Base-by-base conservation (phyloP, 2,797 vertebrate species). In the Triplophysa yarkandensis region DNA sequence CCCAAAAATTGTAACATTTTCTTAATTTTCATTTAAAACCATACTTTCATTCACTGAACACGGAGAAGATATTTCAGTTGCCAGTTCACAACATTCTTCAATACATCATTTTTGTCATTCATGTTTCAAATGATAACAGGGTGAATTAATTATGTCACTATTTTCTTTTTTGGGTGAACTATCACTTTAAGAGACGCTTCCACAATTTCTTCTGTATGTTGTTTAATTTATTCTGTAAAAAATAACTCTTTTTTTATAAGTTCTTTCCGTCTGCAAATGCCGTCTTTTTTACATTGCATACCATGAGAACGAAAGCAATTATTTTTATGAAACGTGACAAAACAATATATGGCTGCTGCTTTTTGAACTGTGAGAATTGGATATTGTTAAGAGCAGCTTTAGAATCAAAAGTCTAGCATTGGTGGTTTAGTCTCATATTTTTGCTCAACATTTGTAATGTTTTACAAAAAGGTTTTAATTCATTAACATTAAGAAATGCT, bases 361-460 rank as follows among this genome's bases (percentile, higher is more conserved):
- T 65, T 62, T 50, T 44, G 4, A 48, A 46, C 43, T 62, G 39
- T 44, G 57, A 23, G 72, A 34, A 62, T 32, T n/a, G 14, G n/a
- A 9, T 48, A n/a, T 52, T 36, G 66, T 50, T 60, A 16, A 57
- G 67, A 58, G 23, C 5, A 11, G 39, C 1, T 8, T 48, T 48
- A 63, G 17, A 25, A 17, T 41, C 16, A 17, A 58, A 6, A 71
- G 52, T 79, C 39, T 72, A 66, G 27, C 65, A 77, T 64, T 69
- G 61, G 61, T 76, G 36, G 41, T 60, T 77, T 61, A 34, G 65
- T 21, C 2, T 9, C 52, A 44, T 46, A 55, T 36, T 60, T 46
- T 52, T 25, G 16, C 30, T 58, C 11, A 55, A 25, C 46, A 41
- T 21, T 41, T 46, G 39, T 44, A 44, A 55, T 21, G 11, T 6